phyloP scores from a whole-genome alignment of 2,888 invertebrate species.

The Clitarchus hookeri region DNA sequence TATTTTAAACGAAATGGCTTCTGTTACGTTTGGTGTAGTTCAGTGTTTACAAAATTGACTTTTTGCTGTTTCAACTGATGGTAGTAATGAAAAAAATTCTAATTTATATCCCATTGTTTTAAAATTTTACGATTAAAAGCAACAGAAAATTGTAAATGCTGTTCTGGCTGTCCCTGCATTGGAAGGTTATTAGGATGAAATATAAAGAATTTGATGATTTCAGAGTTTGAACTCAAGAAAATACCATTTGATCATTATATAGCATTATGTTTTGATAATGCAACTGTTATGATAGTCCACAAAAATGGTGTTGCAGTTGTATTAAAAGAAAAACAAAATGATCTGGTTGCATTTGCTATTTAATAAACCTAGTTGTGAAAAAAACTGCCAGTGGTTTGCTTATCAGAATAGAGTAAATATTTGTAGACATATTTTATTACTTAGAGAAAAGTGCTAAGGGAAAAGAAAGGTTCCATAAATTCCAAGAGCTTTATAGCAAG shows the following conservation, averaged over 20 bases:
- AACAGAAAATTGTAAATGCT: background rate
- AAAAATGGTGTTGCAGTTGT: background rate
- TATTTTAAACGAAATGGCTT: too few species aligned
- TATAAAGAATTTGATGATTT: background rate
- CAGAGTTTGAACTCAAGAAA: slow-evolving; percentile 7
- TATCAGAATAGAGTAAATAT: too few species aligned
- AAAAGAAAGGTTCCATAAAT: too few species aligned
- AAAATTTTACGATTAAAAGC: background rate
- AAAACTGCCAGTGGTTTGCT: background rate
- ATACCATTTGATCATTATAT: background rate
- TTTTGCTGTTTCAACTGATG: too few species aligned
- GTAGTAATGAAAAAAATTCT: background rate
- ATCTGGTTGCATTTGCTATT: background rate
- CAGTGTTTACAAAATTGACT: too few species aligned
- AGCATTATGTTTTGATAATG: slow-evolving; percentile 7
- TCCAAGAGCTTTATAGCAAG: too few species aligned
- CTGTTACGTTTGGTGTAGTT: too few species aligned
- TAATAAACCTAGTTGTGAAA: background rate
- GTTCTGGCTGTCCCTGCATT: too few species aligned
- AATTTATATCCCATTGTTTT: background rate
- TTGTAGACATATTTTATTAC: too few species aligned
- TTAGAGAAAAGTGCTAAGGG: too few species aligned
- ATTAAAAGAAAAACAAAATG: slow-evolving; percentile 6
- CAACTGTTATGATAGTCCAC: background rate
- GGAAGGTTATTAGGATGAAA: background rate